Evolutionary conservation across 1,140 invertebrate genomes (phyloP).

Genomic region (Bemisia tabaci): DNA sequence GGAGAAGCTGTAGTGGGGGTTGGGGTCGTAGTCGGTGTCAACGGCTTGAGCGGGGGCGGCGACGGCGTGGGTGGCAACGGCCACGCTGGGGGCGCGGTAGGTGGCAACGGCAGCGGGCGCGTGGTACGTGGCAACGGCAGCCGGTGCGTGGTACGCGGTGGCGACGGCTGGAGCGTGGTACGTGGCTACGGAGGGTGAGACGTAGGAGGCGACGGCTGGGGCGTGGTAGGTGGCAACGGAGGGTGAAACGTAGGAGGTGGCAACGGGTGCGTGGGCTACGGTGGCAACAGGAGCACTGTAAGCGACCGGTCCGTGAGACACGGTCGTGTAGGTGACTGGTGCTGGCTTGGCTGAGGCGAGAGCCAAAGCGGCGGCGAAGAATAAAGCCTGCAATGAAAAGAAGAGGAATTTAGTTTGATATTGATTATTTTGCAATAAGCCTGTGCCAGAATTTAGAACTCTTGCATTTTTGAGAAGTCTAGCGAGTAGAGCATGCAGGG

Average conservation of each 20-base stretch:
- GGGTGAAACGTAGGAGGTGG: neutral
- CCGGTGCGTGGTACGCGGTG: neutral
- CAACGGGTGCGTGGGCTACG: neutral
- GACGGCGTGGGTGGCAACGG: neutral
- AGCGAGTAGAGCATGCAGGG: no score
- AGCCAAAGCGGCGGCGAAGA: neutral
- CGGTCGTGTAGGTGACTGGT: neutral
- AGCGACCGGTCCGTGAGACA: neutral
- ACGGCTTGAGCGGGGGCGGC: conserved; percentile 11
- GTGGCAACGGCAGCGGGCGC: neutral
- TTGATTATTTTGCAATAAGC: no score
- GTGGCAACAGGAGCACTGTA: no score
- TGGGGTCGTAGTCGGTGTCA: conserved; percentile 18
- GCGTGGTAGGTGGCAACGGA: neutral
- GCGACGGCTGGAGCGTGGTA: neutral
- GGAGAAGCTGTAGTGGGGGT: conserved; percentile 36
- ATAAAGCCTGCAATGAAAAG: neutral
- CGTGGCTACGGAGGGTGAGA: neutral
- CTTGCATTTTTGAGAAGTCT: no score
- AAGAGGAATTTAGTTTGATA: neutral
- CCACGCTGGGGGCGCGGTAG: neutral
- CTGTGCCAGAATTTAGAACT: no score
- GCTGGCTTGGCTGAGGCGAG: neutral
- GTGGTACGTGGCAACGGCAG: neutral
- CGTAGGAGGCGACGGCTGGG: no score